Evolutionary conservation across 2,888 invertebrate genomes (phyloP).

Genomic region (Ormyrus nitidulus): DNA sequence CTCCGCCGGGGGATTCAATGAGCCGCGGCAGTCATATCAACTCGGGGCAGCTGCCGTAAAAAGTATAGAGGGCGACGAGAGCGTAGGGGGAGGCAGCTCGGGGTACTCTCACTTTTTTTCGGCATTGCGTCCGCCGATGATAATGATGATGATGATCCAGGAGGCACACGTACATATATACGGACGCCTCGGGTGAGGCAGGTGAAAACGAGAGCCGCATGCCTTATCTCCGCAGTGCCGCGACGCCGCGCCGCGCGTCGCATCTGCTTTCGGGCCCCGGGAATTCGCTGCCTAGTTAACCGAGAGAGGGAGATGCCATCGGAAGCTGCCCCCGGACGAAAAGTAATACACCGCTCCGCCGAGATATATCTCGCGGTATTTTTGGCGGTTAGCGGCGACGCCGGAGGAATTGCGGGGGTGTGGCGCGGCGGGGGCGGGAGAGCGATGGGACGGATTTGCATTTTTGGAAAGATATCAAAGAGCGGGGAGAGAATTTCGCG

Average conservation of each 20-base stretch:
- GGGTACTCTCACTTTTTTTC: background rate
- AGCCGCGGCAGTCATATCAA: too few relatives aligned
- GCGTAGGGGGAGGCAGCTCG: too few relatives aligned
- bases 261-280: background rate
- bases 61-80: background rate
- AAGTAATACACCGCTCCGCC: too few relatives aligned
- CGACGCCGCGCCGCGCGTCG: background rate
- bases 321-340: too few relatives aligned
- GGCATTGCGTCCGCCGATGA: background rate
- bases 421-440: too few relatives aligned
- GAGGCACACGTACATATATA: too few relatives aligned
- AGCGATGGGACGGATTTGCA: too few relatives aligned
- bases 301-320: background rate
- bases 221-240: background rate
- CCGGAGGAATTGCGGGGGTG: too few relatives aligned
- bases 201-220: constrained; percentile 13
- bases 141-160: constrained; percentile 12
- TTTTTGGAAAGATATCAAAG: too few relatives aligned
- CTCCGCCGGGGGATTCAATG: background rate
- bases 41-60: background rate
- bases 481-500: too few relatives aligned
- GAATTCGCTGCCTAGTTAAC: background rate
- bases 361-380: too few relatives aligned
- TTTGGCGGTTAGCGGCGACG: too few relatives aligned
- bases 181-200: constrained; percentile 36